Evolutionary conservation across 2,888 invertebrate genomes (phyloP).

Genomic region (Pachliopta kotzebuea): DNA sequence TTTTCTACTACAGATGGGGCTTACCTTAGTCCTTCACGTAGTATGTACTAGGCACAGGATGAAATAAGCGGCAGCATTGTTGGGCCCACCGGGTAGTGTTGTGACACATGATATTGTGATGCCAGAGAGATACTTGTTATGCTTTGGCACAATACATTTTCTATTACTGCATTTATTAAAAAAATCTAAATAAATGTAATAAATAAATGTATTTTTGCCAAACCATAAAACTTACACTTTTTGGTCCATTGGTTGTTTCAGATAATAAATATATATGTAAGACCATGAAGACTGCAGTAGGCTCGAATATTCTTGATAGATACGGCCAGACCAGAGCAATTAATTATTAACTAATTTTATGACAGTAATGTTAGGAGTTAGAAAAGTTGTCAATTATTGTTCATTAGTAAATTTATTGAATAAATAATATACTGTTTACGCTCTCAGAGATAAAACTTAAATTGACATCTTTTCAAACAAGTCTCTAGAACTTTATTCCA

Average conservation of each 20-base stretch:
- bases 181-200: neutral
- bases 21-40: neutral
- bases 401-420: neutral
- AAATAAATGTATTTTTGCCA: slow-evolving; percentile 41
- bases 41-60: slow-evolving; percentile 46
- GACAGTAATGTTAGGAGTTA: slow-evolving; percentile 1
- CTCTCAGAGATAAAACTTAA: neutral
- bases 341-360: slow-evolving; percentile 20
- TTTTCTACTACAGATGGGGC: no score
- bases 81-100: slow-evolving; percentile 36
- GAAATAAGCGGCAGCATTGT: slow-evolving; percentile 35
- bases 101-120: slow-evolving; percentile 38
- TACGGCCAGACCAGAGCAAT: slow-evolving; percentile 39
- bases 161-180: slow-evolving; percentile 7
- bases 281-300: slow-evolving; percentile 37
- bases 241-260: slow-evolving; percentile 12
- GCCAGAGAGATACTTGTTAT: slow-evolving; percentile 35
- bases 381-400: slow-evolving; percentile 7
- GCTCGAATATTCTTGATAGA: slow-evolving; percentile 36
- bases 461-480: slow-evolving; percentile 23
- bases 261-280: slow-evolving; percentile 32
- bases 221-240: slow-evolving; percentile 37
- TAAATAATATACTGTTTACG: neutral
- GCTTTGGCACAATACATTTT: slow-evolving; percentile 38
- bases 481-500: slow-evolving; percentile 4